Base-by-base conservation (phyloP, 37 sponge, comb jelly and placozoan species). In the Halichondria panicea region DNA sequence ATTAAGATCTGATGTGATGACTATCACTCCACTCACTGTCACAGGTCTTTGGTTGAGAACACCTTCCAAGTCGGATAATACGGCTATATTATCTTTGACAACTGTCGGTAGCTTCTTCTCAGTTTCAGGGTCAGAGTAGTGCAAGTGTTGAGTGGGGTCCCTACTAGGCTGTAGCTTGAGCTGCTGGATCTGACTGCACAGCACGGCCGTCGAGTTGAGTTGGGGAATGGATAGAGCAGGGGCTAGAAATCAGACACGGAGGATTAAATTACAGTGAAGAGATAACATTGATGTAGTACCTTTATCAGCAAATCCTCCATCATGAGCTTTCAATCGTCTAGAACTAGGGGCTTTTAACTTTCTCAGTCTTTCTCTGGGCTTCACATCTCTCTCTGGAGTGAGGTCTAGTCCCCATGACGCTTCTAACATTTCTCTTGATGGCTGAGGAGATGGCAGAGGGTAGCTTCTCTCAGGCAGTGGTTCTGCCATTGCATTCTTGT, bases 321-420 rank as follows among this genome's bases (percentile, higher is more conserved):
- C 30, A 69, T 37, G 48, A n/a, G 2, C n/a, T 43, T 22, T 4
- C 4, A n/a, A 4, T 46, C 19, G 34, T 4, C 66, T 24, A 37
- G 18, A 28, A 13, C 44, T n/a, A 35, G 60, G 40, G 59, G n/a
- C 7, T 57, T 24, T 25, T 4, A 52, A 3, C 38, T 30, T 71
- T n/a, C n/a, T n/a, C n/a, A n/a, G n/a, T 27, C 46, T 46, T 28
- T 53, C 45, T 53, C 58, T 69, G 6, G 28, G 45, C 12, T 8
- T 37, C 21, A 6, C 63, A 4, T 18, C 15, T 57, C 55, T 72
- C 55, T 81, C 82, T 9, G 82, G 82, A 36, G 82, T 81, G 24
- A 81, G 65, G 28, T 81, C 82, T 28, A 81, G 54, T 7, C 52
- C 38, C 6, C 19, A 21, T 55, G 74, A 66, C 45, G 33, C 53